phyloP scores from a whole-genome alignment of 2,113 vertebrate species.

The Scopus umbretta region DNA sequence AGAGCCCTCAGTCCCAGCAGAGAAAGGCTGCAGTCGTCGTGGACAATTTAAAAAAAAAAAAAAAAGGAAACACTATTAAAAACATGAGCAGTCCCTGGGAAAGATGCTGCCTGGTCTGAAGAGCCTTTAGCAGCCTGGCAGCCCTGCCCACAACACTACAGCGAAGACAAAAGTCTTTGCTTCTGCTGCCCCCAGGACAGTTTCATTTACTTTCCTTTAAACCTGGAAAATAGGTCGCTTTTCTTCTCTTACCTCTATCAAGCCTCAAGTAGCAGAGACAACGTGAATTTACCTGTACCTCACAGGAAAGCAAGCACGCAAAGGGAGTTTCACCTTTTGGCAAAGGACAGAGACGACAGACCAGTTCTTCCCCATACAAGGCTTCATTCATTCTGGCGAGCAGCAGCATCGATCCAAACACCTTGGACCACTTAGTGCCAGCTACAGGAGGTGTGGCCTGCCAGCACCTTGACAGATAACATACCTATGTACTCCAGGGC shows the following conservation, averaged over 20 bases:
- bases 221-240: constrained; percentile 24
- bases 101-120: constrained; percentile 5
- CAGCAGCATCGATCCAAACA: not conserved
- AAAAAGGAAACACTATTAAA: not conserved
- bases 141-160: not conserved
- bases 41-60: not conserved
- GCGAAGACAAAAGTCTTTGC: not conserved
- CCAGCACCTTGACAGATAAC: not conserved
- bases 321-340: not conserved
- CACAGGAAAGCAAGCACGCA: not conserved
- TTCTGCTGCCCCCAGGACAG: constrained; percentile 1
- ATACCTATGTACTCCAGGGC: not conserved
- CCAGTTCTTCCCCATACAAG: not conserved
- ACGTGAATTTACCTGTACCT: not conserved
- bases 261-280: constrained; percentile 1
- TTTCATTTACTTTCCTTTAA: constrained; percentile 44
- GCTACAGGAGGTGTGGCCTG: not conserved
- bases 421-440: not conserved
- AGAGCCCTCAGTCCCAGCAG: not conserved
- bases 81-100: not conserved
- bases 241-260: not conserved
- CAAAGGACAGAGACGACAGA: not conserved
- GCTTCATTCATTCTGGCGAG: not conserved
- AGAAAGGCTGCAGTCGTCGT: not conserved
- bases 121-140: constrained; percentile 10